These are phyloP conservation scores for Micropterix aruncella DNA, from an alignment of 2,888 invertebrate genomes.

Conservation along the genomic window DNA sequence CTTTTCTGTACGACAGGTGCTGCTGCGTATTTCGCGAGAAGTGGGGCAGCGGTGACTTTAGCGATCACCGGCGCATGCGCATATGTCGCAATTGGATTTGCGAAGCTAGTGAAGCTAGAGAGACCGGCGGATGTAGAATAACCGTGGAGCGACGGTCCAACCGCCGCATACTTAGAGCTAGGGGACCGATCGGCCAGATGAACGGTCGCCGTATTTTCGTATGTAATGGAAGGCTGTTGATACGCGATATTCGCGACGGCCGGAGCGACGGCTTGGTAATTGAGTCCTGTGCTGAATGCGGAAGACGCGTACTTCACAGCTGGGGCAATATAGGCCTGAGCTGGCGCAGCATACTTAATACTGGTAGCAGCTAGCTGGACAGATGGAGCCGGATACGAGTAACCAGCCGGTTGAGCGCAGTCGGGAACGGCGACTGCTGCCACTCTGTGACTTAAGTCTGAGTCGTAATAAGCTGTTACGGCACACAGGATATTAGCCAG, in stretches of 20 bases:
- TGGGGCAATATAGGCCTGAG: slow-evolving; percentile 12
- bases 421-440: slow-evolving; percentile 1
- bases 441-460: slow-evolving; percentile 8
- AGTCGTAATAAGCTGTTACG: slow-evolving; percentile 10
- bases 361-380: slow-evolving; percentile 33
- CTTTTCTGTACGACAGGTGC: slow-evolving; percentile 16
- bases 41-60: slow-evolving; percentile 33
- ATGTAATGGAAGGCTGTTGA: slow-evolving; percentile 13
- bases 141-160: slow-evolving; percentile 34
- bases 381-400: slow-evolving; percentile 38
- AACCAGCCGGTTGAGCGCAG: slow-evolving; percentile 24
- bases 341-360: slow-evolving; percentile 17
- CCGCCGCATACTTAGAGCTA: slow-evolving; percentile 21
- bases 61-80: slow-evolving; percentile 38
- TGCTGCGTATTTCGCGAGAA: slow-evolving; percentile 25
- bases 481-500: slow-evolving; percentile 3
- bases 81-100: slow-evolving; percentile 25
- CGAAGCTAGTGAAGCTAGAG: slow-evolving; percentile 20
- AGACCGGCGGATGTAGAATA: slow-evolving; percentile 39
- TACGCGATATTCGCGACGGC: slow-evolving; percentile 7
- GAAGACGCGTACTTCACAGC: slow-evolving; percentile 13
- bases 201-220: slow-evolving; percentile 19
- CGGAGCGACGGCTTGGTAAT: slow-evolving; percentile 7
- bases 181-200: slow-evolving; percentile 23
- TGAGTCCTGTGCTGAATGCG: slow-evolving; percentile 9